A percentile compares a stretch with the other conserved stretches of the same genome.
These are phyloP conservation scores for Larimichthys polyactis DNA, from an alignment of 2,113 vertebrate species.

Conservation along the genomic window DNA sequence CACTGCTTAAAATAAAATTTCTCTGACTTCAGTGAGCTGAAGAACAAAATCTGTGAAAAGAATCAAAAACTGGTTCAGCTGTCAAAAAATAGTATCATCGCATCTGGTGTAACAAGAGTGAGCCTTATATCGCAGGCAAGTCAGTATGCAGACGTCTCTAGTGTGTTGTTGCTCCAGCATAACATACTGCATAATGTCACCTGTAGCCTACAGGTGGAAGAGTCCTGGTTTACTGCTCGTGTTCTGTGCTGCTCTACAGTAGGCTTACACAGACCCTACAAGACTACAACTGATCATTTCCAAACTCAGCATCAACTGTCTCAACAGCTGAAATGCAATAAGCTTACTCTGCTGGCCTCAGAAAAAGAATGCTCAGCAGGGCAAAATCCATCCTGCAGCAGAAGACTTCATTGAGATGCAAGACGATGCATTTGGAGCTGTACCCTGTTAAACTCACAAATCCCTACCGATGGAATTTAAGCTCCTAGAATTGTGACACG, in stretches of 20 bases:
- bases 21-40: not conserved
- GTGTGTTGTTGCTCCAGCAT: constrained; percentile 8
- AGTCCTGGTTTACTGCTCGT: constrained; percentile 38
- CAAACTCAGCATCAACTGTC: constrained; percentile 66
- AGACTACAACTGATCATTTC: constrained; percentile 62
- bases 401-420: constrained; percentile 78
- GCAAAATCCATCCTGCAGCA: constrained; percentile 72
- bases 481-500: constrained; percentile 69
- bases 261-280: constrained; percentile 45
- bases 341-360: constrained; percentile 66
- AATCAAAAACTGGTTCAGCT: constrained; percentile 1
- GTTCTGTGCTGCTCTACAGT: constrained; percentile 41
- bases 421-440: constrained; percentile 57
- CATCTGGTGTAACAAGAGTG: not conserved
- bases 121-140: not conserved
- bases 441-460: constrained; percentile 73
- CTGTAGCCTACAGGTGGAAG: not conserved
- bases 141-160: not conserved
- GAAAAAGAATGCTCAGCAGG: constrained; percentile 72
- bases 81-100: constrained; percentile 19
- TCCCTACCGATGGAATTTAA: constrained; percentile 73
- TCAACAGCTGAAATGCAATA: constrained; percentile 70
- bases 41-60: constrained; percentile 5
- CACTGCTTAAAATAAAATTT: not conserved
- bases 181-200: constrained; percentile 1